A percentile compares a stretch with the other conserved stretches of the same genome.
These are phyloP conservation scores for Lepidocolaptes lacrymiger DNA, from an alignment of 2,797 vertebrate genomes.

Conservation along the genomic window DNA sequence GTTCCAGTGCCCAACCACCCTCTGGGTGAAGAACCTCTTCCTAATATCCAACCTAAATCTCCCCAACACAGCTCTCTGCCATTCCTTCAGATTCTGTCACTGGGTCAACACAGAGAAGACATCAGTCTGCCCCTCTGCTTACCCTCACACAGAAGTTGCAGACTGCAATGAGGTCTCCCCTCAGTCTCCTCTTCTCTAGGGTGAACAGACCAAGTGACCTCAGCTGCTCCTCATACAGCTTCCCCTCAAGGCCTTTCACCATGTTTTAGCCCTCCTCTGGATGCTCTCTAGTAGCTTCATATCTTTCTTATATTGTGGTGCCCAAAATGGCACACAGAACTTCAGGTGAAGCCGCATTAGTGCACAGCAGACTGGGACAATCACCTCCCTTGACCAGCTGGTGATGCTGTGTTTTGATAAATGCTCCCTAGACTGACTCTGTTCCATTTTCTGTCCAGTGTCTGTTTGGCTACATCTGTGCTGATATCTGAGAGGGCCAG, in stretches of 20 bases:
- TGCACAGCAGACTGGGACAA: neutral
- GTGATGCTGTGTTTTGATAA: neutral
- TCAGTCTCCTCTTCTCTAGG: neutral
- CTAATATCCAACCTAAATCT: neutral
- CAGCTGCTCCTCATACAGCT: neutral
- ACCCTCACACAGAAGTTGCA: neutral
- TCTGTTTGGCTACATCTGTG: neutral
- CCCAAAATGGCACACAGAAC: neutral
- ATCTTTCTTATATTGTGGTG: neutral
- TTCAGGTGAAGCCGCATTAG: neutral
- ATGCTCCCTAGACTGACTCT: neutral
- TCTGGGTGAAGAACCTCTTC: neutral
- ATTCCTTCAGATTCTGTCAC: neutral
- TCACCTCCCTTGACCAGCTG: fast-evolving
- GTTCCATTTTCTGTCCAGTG: neutral
- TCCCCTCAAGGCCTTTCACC: neutral
- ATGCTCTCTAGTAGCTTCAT: neutral
- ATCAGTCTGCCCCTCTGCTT: neutral
- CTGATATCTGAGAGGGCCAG: neutral
- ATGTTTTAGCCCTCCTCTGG: neutral
- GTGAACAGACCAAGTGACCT: neutral
- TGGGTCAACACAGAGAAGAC: neutral
- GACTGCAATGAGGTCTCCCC: neutral
- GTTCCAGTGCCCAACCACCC: neutral
- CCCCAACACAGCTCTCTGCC: neutral